Conservation (phyloP, 2,113 vertebrate genomes). For the Tyto alba region DNA sequence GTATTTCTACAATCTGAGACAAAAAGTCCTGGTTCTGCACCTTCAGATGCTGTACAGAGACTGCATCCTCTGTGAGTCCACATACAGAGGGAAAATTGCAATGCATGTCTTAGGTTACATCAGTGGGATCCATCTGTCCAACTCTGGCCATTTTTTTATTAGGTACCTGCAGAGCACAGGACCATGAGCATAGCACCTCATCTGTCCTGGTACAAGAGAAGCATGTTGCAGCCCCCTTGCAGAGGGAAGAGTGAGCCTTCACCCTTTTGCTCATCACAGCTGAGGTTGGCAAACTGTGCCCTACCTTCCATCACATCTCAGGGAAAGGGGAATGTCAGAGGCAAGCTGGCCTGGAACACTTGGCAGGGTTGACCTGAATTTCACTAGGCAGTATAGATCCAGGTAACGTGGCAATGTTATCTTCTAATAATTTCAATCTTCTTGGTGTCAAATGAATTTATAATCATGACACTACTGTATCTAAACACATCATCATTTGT, state of each 20-base stretch:
- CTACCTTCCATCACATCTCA: neutral
- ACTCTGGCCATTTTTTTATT: neutral
- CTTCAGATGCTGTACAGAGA: neutral
- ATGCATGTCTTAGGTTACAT: neutral
- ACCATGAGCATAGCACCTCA: fast-evolving
- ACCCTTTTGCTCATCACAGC: neutral
- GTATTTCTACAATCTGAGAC: neutral
- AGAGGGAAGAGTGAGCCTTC: neutral
- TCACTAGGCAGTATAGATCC: neutral
- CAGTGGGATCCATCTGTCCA: neutral
- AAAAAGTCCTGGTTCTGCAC: neutral
- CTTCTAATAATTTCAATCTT: neutral
- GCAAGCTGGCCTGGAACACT: neutral
- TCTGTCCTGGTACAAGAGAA: neutral
- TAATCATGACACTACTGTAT: neutral
- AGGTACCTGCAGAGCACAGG: neutral
- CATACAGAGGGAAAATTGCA: neutral
- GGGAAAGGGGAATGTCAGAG: neutral
- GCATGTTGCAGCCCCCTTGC: neutral
- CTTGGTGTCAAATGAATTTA: neutral
- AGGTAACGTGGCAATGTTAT: fast-evolving
- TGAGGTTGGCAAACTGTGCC: neutral
- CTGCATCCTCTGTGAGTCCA: neutral
- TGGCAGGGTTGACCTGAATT: neutral
- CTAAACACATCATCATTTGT: neutral